phyloP scores from a whole-genome alignment of 1,140 invertebrate species.

The Choristoneura fumiferana region DNA sequence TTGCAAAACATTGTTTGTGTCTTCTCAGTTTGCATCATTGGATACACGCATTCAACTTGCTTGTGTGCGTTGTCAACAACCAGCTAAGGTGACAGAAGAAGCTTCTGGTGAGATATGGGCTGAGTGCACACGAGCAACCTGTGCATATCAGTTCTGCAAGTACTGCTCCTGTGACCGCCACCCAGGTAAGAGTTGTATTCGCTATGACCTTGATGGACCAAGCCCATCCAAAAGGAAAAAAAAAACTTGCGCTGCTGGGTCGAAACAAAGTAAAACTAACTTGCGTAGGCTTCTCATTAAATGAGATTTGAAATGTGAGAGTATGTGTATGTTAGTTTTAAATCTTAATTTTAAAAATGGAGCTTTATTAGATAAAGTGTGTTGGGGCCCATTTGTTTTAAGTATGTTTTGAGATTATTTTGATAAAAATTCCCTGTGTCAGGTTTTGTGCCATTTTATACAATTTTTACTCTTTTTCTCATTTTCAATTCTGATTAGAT shows the following conservation, averaged over 20 bases:
- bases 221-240: slow-evolving; percentile 74
- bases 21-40: slow-evolving; percentile 61
- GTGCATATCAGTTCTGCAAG: slow-evolving; percentile 65
- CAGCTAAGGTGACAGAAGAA: slow-evolving; percentile 63
- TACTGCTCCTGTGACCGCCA: slow-evolving; percentile 60
- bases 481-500: background rate
- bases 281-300: slow-evolving; percentile 51
- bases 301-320: slow-evolving; percentile 3
- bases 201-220: slow-evolving; percentile 64
- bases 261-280: slow-evolving; percentile 68
- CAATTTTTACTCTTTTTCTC: background rate
- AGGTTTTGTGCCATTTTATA: slow-evolving; percentile 16
- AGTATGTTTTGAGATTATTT: slow-evolving; percentile 16
- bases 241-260: slow-evolving; percentile 49
- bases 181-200: slow-evolving; percentile 56
- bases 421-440: slow-evolving; percentile 9
- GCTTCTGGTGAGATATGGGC: slow-evolving; percentile 66
- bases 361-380: slow-evolving; percentile 2
- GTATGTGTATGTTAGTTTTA: background rate
- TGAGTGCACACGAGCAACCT: slow-evolving; percentile 55
- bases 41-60: slow-evolving; percentile 53
- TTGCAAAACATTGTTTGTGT: slow-evolving; percentile 24
- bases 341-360: background rate
- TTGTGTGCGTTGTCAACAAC: slow-evolving; percentile 63
- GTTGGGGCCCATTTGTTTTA: slow-evolving; percentile 5